phyloP scores from a whole-genome alignment of 2,113 vertebrate genomes.

The Dromas ardeola region DNA sequence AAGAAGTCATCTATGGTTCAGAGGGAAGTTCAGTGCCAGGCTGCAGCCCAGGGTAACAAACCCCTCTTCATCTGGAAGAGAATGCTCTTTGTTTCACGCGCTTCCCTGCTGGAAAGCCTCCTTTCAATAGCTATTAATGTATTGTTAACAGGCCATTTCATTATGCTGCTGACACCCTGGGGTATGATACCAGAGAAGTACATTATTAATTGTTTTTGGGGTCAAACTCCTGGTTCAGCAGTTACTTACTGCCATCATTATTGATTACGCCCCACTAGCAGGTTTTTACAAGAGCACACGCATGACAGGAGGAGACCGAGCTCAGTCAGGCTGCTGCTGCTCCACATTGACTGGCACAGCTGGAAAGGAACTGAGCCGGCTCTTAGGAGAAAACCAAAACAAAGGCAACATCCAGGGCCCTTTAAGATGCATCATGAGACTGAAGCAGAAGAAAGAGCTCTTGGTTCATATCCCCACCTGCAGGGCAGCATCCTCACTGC shows the following conservation, averaged over 20 bases:
- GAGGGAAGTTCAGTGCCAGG: slow-evolving; percentile 5
- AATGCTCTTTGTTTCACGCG: not conserved
- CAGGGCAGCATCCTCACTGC: slow-evolving; percentile 20
- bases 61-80: not conserved
- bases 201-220: slow-evolving; percentile 31
- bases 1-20: not conserved
- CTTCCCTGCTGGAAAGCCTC: slow-evolving; percentile 30
- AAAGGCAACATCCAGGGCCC: not conserved
- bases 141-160: slow-evolving; percentile 2
- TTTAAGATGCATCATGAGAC: not conserved
- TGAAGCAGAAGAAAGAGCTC: not conserved
- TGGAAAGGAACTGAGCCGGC: not conserved
- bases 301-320: not conserved
- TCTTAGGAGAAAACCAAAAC: not conserved
- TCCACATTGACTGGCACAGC: not conserved
- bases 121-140: not conserved
- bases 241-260: slow-evolving; percentile 22
- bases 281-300: not conserved
- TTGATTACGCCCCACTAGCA: not conserved
- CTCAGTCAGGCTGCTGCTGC: not conserved
- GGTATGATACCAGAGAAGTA: slow-evolving; percentile 3
- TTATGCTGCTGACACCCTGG: not conserved
- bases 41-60: slow-evolving; percentile 1
- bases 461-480: slow-evolving; percentile 9
- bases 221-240: slow-evolving; percentile 16